A percentile compares a stretch with the other conserved stretches of the same genome.
Evolutionary conservation across 2,113 vertebrate genomes (phyloP).

Genomic region (Tiliqua scincoides): DNA sequence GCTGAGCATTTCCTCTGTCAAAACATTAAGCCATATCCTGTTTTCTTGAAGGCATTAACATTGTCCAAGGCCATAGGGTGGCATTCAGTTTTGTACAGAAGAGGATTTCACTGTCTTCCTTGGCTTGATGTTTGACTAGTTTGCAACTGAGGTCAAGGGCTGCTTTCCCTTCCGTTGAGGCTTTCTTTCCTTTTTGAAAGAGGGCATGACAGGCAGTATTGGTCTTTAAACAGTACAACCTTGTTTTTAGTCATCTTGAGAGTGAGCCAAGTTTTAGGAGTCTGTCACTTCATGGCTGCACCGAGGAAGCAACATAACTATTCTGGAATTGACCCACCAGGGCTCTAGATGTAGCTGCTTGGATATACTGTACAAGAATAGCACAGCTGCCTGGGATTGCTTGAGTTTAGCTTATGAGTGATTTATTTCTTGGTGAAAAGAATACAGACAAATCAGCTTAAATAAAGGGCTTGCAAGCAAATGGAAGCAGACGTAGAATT

Average conservation of each 20-base stretch:
- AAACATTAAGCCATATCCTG: constrained; percentile 39
- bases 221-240: not conserved
- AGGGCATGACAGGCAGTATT: not conserved
- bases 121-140: not conserved
- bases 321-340: constrained; percentile 20
- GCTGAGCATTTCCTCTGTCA: constrained; percentile 23
- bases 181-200: constrained; percentile 1
- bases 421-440: not conserved
- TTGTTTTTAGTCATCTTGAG: constrained; percentile 32
- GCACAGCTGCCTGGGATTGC: constrained; percentile 22
- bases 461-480: not conserved
- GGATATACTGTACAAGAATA: constrained; percentile 12
- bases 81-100: constrained; percentile 16
- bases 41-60: constrained; percentile 22
- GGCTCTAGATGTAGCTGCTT: constrained; percentile 7
- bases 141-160: constrained; percentile 25
- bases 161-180: not conserved
- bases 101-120: not conserved
- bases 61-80: constrained; percentile 1
- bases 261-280: constrained; percentile 33
- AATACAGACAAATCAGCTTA: not conserved
- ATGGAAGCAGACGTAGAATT: not conserved
- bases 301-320: constrained; percentile 32
- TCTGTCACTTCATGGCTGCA: not conserved
- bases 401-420: constrained; percentile 20